phyloP scores from a whole-genome alignment of 2,888 invertebrate species.

The Mimachlamys varia region DNA sequence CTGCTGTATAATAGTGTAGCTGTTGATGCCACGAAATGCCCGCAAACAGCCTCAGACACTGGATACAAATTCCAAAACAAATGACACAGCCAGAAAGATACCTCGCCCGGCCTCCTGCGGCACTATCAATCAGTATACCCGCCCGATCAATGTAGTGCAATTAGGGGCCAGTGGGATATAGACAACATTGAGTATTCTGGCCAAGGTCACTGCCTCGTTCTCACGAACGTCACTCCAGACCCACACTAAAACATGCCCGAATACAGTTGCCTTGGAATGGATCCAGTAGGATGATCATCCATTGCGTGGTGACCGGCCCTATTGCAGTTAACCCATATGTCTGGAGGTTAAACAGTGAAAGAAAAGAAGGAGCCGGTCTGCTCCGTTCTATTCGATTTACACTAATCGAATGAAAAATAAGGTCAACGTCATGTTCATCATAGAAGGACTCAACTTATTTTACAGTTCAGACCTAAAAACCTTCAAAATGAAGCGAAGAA shows the following conservation, averaged over 20 bases:
- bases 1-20: not conserved
- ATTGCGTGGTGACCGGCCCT: not conserved
- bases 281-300: not conserved
- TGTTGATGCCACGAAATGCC: not conserved
- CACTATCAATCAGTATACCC: not conserved
- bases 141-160: slow-evolving; percentile 13
- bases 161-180: not conserved
- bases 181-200: not conserved
- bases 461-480: no score
- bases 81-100: not conserved
- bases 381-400: no score
- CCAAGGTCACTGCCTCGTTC: slow-evolving; percentile 21
- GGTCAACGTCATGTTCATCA: no score
- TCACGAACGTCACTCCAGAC: not conserved
- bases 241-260: not conserved
- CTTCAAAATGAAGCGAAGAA: no score
- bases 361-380: no score
- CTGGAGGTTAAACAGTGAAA: no score
- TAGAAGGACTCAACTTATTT: no score
- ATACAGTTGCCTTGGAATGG: not conserved
- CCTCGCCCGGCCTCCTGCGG: not conserved
- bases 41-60: not conserved
- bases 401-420: no score
- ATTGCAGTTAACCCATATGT: not conserved
- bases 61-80: not conserved